phyloP scores from a whole-genome alignment of 2,888 invertebrate genomes.

The Eupithecia dodoneata region DNA sequence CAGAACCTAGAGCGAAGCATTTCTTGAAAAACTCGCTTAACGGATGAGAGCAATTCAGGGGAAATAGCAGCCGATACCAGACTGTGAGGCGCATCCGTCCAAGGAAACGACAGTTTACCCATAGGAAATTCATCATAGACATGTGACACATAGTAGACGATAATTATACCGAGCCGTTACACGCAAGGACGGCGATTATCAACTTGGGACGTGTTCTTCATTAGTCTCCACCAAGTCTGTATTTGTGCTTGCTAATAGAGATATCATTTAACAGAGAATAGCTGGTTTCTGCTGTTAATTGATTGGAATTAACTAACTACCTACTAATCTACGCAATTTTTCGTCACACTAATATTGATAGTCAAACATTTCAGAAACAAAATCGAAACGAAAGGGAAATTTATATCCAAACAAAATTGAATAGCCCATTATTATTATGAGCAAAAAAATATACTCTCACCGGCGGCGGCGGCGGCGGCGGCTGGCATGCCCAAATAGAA shows the following conservation, averaged over 20 bases:
- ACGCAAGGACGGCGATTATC: conserved; percentile 65
- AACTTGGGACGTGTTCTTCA: conserved; percentile 63
- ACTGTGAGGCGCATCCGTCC: conserved; percentile 31
- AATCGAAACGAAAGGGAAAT: conserved; percentile 32
- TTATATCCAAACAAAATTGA: conserved; percentile 26
- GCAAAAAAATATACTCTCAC: conserved; percentile 42
- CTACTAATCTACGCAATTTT: neutral
- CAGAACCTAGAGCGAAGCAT: neutral
- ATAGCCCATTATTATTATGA: conserved; percentile 24
- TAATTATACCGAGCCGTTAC: conserved; percentile 53
- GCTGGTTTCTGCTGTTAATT: neutral
- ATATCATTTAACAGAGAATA: neutral
- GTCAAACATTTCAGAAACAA: neutral
- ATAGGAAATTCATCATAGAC: conserved; percentile 50
- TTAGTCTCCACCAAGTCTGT: conserved; percentile 2
- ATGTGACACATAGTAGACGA: conserved; percentile 44
- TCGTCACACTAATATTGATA: neutral
- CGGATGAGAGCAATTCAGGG: conserved; percentile 29
- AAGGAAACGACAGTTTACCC: conserved; percentile 39
- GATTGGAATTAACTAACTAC: neutral
- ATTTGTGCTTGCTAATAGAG: neutral
- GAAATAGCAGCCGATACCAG: conserved; percentile 30
- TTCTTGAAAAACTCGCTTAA: conserved; percentile 26
- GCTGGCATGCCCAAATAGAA: conserved; percentile 32
- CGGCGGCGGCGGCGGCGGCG: conserved; percentile 3